Evolutionary conservation across 2,113 vertebrate genomes (phyloP).

Genomic region (Osmerus eperlanus): DNA sequence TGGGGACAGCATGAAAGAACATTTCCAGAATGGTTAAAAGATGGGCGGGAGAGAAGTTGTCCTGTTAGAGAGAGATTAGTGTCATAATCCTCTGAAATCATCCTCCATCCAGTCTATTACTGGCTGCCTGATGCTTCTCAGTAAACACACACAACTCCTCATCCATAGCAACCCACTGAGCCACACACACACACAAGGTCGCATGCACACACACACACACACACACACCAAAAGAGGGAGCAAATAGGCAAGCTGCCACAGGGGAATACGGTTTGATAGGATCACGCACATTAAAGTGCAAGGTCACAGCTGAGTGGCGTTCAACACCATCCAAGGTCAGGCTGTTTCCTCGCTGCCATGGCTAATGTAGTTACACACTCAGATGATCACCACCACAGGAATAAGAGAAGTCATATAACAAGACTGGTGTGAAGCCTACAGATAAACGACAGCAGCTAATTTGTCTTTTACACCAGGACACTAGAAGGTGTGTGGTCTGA

Average conservation of each 20-base stretch:
- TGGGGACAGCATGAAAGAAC: slow-evolving; percentile 3
- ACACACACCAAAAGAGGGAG: background rate
- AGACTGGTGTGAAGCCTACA: background rate
- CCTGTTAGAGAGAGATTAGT: slow-evolving; percentile 50
- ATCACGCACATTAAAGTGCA: slow-evolving; percentile 15
- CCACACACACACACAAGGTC: background rate
- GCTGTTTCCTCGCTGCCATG: background rate
- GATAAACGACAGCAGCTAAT: background rate
- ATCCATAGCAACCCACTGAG: slow-evolving; percentile 16
- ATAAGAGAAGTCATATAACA: background rate
- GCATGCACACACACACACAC: slow-evolving; percentile 5
- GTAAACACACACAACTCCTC: slow-evolving; percentile 30
- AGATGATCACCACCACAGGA: background rate
- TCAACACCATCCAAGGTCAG: background rate
- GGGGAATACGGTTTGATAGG: background rate
- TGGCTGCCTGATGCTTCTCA: slow-evolving; percentile 37
- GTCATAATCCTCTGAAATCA: slow-evolving; percentile 52
- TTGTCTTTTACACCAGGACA: too few species aligned
- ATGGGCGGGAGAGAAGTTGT: slow-evolving; percentile 19
- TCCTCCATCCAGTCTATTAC: slow-evolving; percentile 37
- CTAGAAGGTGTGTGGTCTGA: too few species aligned
- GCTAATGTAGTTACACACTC: background rate
- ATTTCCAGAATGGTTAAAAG: slow-evolving; percentile 16
- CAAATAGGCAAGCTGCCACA: slow-evolving; percentile 9
- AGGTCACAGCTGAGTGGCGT: slow-evolving; percentile 18